Base-by-base conservation (phyloP, 2,113 vertebrate genomes). In the Pleuronectes platessa region DNA sequence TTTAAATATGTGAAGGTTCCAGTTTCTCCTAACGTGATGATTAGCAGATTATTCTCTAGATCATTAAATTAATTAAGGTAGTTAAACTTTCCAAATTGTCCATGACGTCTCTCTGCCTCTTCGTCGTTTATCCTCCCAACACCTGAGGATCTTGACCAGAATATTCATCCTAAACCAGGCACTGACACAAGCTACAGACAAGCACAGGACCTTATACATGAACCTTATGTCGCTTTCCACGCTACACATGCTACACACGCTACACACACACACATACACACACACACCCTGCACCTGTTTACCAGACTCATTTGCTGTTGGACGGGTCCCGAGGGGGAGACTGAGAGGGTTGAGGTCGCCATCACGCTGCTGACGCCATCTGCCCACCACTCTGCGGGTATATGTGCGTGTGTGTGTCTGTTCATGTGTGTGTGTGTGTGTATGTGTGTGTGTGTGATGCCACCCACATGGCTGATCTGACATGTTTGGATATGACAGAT, bases 301-400 rank as follows among this genome's bases (percentile, higher is more conserved):
- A 68, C 70, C 83, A 72, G 40, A 85, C 76, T 80, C 70, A 49
- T 79, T 85, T 78, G 67, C 68, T 65, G 8, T 74, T 78, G 83
- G 78, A 82, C 37, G 20, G 42, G 68, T 84, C 88, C 62, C 81
- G 2, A 86, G 87, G 79, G 88, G 73, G 24, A 78, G 56, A 58
- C 45, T 15, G 73, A 70, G 37, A 60, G 81, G 65, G 76, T 40
- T 45, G 77, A 85, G 79, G 88, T 83, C 83, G 9, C 66, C 66
- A 45, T 53, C 63, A 71, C 60, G 42, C 76, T 83, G 85, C 78
- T 37, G 59, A 53, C 35, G 83, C 91, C 91, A 91, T 89, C 88
- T 91, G 89, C 84, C 82, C 80, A 61, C 27, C 24, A 5, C 64
- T 79, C n/a, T 66, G 53, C 60, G 56, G 55, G 27, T n/a, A 20